These are phyloP conservation scores for Elachura formosa DNA, from an alignment of 2,113 vertebrate genomes.

Conservation along the genomic window DNA sequence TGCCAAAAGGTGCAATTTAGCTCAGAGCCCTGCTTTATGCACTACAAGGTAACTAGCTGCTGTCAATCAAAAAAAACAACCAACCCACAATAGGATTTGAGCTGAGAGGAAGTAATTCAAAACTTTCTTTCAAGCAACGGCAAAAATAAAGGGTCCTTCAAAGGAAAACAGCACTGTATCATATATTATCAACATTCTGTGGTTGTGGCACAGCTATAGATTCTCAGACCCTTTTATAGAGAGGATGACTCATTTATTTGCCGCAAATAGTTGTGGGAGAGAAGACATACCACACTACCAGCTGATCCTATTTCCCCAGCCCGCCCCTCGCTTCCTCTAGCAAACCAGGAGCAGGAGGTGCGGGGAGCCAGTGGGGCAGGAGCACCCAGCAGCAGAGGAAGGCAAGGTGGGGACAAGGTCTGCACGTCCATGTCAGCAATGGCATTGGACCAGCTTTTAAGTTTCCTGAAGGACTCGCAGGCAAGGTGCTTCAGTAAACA, in stretches of 20 bases:
- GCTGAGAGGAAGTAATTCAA: constrained; percentile 31
- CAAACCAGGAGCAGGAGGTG: not conserved
- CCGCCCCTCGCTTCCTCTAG: constrained; percentile 28
- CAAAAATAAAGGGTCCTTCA: constrained; percentile 1
- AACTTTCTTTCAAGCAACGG: constrained; percentile 19
- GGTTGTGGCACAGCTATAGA: constrained; percentile 48
- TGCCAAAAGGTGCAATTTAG: constrained; percentile 39
- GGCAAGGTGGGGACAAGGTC: not conserved
- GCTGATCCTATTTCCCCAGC: constrained; percentile 83
- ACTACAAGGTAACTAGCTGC: constrained; percentile 48
- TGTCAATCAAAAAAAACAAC: constrained; percentile 30
- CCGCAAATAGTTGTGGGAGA: constrained; percentile 69
- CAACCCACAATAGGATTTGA: constrained; percentile 20
- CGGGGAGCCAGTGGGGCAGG: not conserved
- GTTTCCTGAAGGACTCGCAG: constrained; percentile 79
- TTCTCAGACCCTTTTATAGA: constrained; percentile 45
- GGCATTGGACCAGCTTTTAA: constrained; percentile 69
- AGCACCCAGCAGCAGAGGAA: not conserved
- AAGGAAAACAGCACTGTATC: constrained; percentile 25
- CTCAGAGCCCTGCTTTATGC: constrained; percentile 39
- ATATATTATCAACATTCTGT: constrained; percentile 39
- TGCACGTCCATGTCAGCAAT: not conserved
- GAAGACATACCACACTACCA: constrained; percentile 83
- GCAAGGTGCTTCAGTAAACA: constrained; percentile 85
- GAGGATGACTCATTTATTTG: constrained; percentile 65